Evolutionary conservation across 2,888 invertebrate genomes (phyloP), one percentile per base, ranked within the genome.

Genomic region (Auanema freiburgensis): DNA sequence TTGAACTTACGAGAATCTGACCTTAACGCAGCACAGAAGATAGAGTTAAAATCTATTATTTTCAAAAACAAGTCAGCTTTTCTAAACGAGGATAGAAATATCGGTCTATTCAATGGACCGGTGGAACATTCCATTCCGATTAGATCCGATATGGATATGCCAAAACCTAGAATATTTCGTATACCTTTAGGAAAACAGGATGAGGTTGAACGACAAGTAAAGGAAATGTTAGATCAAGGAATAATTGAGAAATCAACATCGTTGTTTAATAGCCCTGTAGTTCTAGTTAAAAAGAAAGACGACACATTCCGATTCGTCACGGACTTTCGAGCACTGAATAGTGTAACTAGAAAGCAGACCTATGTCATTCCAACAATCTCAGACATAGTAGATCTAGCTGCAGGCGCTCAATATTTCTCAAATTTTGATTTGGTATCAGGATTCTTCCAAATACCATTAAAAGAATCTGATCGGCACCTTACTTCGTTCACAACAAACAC

Each of bases 401-500:
- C 57, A 1, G 46, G 46, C 24, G 50, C 43, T 3, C 49, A 57
- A 42, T 44, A 53, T 42, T 74, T 59, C 55, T 41, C 65, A 0
- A 63, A 58, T 21, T 55, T 74, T 41, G 74, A 74, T 53, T 23
- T 74, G 1, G n/a, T 41, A 3, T 18, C 52, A 21, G 74, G 67
- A 41, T 74, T 69, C 25, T 67, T 65, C 46, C 71, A 74, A 60
- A 58, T 75, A 10, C 43, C 33, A 0, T 52, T 74, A 25, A 44
- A 46, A 16, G 16, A 57, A 25, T 23, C 46, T 14, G 67, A 70
- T 58, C 51, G 64, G 21, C 54, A 57, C 5, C 52, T 63, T 10
- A 75, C 74, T 0, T 69, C 75, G 0, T 75, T 75, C 55, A 53
- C 61, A 0, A 69, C 68, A 0, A 56, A 52, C 0, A 23, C 41